Evolutionary conservation across 2,113 vertebrate genomes (phyloP), one percentile per base, ranked within the genome.

Genomic region (Leptobrachium leishanense): DNA sequence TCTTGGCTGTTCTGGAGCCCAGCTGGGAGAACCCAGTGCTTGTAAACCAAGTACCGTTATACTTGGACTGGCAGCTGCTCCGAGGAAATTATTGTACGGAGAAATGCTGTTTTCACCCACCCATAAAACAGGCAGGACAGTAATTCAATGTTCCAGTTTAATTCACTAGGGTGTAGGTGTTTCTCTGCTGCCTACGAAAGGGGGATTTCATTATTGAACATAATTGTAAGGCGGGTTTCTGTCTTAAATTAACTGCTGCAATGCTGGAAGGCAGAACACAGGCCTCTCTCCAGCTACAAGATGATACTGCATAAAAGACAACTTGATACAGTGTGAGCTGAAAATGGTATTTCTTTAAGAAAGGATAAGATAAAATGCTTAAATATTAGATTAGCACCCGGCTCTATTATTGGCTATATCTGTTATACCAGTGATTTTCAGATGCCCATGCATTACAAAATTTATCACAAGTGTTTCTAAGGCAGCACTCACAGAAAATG

Each of bases 91-190:
- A 71, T 20, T 78, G 55, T 53, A 46, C 31, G 57, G 40, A 66
- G 66, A 69, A 77, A 62, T 31, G 68, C 76, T 54, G 55, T 5
- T 72, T 65, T 72, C 43, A 71, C 69, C 76, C 57, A 72, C 68
- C 76, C 76, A 72, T 54, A 54, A 77, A 63, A 71, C 68, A 72
- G 57, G 68, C 62, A 55, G 76, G 68, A 54, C 44, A 6, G 59
- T 54, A 31, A 72, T 64, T 50, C 63, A 71, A 53, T 79, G 76
- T 79, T 79, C 76, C 68, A 65, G 68, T 41, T 20, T 11, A 64
- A 79, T 41, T 65, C 76, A 65, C 76, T 43, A 20, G 76, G 44
- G 76, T 72, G 44, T 79, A 78, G 76, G 76, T 72, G 76, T 54
- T 79, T 79, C 59, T 77, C 68, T n/a, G 55, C 68, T 65, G 43